These are phyloP conservation scores for Gerris buenoi DNA, from an alignment of 1,140 invertebrate genomes.

Conservation along the genomic window DNA sequence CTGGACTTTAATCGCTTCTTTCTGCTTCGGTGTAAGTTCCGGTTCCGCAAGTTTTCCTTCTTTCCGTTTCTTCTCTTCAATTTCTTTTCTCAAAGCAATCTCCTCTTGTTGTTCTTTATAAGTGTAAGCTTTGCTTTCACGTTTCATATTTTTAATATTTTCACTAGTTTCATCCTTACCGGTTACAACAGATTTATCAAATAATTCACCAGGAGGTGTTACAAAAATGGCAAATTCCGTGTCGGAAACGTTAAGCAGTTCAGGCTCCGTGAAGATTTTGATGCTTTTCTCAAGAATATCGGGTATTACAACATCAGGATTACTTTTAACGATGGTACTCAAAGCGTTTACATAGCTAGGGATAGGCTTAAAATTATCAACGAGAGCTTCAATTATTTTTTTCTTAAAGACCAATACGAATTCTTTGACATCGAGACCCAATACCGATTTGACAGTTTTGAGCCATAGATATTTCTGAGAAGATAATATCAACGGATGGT, in stretches of 20 bases:
- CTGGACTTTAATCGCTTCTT: conserved; percentile 77
- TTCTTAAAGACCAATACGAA: conserved; percentile 38
- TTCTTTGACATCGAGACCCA: conserved; percentile 36
- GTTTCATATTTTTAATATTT: conserved; percentile 72
- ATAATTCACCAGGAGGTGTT: conserved; percentile 77
- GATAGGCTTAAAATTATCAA: conserved; percentile 40
- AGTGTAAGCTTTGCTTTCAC: conserved; percentile 92
- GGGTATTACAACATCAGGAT: conserved; percentile 47
- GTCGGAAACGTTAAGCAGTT: conserved; percentile 55
- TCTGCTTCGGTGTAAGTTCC: conserved; percentile 76
- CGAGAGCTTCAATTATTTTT: conserved; percentile 41
- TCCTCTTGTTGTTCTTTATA: conserved; percentile 95
- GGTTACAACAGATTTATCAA: conserved; percentile 77
- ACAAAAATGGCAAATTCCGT: conserved; percentile 81
- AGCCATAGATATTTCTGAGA: conserved; percentile 40
- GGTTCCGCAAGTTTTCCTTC: conserved; percentile 53
- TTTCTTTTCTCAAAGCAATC: conserved; percentile 72
- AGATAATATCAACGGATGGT: conserved; percentile 44
- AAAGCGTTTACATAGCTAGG: conserved; percentile 46
- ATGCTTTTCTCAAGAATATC: conserved; percentile 38
- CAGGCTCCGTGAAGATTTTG: conserved; percentile 43
- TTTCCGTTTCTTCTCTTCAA: conserved; percentile 74
- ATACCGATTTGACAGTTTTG: conserved; percentile 38
- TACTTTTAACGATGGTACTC: conserved; percentile 42
- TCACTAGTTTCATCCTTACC: conserved; percentile 42